Conservation (phyloP, 2,797 vertebrate species). For the Echeneis naucrates region DNA sequence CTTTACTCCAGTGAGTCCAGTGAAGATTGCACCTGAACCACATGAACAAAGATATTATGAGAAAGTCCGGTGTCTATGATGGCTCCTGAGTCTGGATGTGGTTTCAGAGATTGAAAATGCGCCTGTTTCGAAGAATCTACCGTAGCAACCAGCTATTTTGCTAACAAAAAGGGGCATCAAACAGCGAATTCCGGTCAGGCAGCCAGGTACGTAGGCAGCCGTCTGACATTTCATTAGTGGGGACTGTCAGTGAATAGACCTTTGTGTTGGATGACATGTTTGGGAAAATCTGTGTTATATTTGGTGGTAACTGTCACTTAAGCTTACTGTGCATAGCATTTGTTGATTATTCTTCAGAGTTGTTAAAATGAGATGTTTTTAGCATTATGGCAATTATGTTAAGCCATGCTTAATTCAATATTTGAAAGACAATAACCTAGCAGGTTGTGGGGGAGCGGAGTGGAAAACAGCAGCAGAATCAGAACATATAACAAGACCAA, state of each 20-base stretch:
- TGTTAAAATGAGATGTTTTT: slow-evolving; percentile 16
- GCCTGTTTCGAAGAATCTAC: slow-evolving; percentile 13
- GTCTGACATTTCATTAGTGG: slow-evolving; percentile 59
- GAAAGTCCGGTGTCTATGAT: not conserved
- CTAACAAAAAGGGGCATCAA: slow-evolving; percentile 50
- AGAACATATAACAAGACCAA: not conserved
- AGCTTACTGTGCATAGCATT: slow-evolving; percentile 15
- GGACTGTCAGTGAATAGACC: slow-evolving; percentile 47
- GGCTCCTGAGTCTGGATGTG: not conserved
- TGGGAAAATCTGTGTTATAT: slow-evolving; percentile 33
- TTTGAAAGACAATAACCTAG: not conserved
- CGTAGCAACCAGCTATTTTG: slow-evolving; percentile 40
- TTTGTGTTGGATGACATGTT: slow-evolving; percentile 40
- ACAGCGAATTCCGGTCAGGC: slow-evolving; percentile 55
- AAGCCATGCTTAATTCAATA: not conserved
- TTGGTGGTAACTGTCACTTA: slow-evolving; percentile 21
- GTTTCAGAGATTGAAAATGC: slow-evolving; percentile 9
- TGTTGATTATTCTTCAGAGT: slow-evolving; percentile 3
- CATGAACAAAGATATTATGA: not conserved
- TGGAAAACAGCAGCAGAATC: not conserved
- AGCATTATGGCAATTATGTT: not conserved
- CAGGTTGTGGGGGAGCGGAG: not conserved
- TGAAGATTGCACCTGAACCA: not conserved
- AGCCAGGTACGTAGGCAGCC: slow-evolving; percentile 41
- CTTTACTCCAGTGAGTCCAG: not conserved